A percentile compares a stretch with the other conserved stretches of the same genome.
Conservation (phyloP, 1,140 invertebrate genomes). For the Bombus waltoni region DNA sequence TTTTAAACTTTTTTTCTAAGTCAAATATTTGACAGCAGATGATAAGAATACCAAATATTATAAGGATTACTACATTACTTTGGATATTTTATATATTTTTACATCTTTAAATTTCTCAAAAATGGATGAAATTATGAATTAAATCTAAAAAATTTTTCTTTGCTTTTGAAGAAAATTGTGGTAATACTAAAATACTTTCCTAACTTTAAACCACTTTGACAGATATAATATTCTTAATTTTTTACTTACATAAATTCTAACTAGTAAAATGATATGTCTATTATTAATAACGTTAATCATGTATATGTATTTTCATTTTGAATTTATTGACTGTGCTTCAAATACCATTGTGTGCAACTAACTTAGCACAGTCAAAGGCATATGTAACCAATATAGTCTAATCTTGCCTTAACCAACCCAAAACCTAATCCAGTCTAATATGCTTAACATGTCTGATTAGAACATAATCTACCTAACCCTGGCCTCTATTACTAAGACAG, state of each 20-base stretch:
- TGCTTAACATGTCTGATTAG: conserved; percentile 1
- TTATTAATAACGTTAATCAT: neutral
- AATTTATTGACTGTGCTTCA: no score
- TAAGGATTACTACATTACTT: no score
- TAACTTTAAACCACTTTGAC: neutral
- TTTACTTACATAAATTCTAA: neutral
- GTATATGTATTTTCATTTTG: neutral
- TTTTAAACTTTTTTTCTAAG: no score
- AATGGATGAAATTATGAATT: no score
- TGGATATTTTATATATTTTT: no score
- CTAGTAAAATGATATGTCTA: neutral
- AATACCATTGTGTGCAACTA: neutral
- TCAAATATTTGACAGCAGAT: no score
- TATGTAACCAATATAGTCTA: neutral
- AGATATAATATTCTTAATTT: no score
- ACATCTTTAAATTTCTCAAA: no score
- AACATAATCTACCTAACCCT: neutral
- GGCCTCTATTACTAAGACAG: neutral
- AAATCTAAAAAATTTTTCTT: neutral
- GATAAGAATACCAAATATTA: no score
- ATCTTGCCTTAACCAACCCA: neutral
- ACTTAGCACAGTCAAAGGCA: neutral
- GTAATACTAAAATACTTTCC: neutral
- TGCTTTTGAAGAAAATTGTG: neutral
- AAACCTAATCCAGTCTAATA: neutral